Evolutionary conservation across 2,888 invertebrate genomes (phyloP).

Genomic region (Polylopha cassiicola): DNA sequence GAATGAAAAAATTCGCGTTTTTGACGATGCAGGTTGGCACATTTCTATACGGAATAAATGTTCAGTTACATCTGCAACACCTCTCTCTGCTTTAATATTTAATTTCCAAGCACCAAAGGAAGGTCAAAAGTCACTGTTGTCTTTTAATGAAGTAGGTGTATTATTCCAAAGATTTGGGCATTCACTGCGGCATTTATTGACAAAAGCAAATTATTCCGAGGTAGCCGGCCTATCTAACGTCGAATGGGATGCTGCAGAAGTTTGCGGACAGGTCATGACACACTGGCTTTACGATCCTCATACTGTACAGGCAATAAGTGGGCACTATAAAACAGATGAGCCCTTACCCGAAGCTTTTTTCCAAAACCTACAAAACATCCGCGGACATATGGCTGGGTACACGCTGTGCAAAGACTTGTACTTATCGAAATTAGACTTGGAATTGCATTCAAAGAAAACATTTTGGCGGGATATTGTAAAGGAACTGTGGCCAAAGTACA

Average conservation of each 20-base stretch:
- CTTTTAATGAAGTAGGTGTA: constrained; percentile 84
- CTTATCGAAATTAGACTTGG: constrained; percentile 87
- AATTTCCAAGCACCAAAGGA: constrained; percentile 84
- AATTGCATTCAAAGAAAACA: constrained; percentile 84
- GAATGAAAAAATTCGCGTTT: constrained; percentile 78
- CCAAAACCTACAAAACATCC: constrained; percentile 78
- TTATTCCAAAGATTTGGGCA: constrained; percentile 93
- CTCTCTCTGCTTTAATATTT: constrained; percentile 89
- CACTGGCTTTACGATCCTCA: constrained; percentile 85
- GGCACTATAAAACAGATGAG: constrained; percentile 86
- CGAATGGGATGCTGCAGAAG: constrained; percentile 95
- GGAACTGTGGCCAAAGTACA: constrained; percentile 88
- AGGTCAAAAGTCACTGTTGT: constrained; percentile 82
- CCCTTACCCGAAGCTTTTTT: constrained; percentile 81
- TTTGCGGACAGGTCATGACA: constrained; percentile 88
- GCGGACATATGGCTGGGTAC: constrained; percentile 86
- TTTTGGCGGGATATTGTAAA: constrained; percentile 91
- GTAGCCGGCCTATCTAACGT: constrained; percentile 90
- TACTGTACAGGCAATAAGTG: constrained; percentile 79
- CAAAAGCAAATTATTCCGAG: constrained; percentile 88
- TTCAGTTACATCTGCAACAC: constrained; percentile 78
- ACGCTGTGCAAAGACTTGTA: constrained; percentile 90
- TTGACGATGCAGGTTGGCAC: constrained; percentile 84
- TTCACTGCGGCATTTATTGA: constrained; percentile 89
- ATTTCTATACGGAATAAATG: constrained; percentile 86